These are phyloP conservation scores for Sebastes kiyomatsui DNA, from an alignment of 2,797 vertebrate species.

Conservation along the genomic window DNA sequence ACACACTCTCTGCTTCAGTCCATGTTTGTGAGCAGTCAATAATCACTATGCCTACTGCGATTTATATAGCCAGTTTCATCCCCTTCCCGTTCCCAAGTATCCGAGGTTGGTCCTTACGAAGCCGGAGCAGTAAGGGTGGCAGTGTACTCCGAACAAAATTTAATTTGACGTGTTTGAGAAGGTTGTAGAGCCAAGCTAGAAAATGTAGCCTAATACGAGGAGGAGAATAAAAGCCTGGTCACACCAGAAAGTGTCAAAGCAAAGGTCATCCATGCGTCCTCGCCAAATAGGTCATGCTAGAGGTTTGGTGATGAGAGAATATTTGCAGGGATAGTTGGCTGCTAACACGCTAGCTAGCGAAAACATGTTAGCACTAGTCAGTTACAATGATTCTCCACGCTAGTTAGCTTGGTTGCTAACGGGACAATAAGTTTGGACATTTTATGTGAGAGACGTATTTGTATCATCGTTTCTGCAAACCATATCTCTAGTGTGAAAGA, in stretches of 20 bases:
- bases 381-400: not conserved
- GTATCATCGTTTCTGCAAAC: not conserved
- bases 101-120: not conserved
- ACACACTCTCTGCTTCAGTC: conserved; percentile 48
- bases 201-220: not conserved
- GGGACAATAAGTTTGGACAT: not conserved
- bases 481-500: not conserved
- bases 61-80: conserved; percentile 7
- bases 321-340: not conserved
- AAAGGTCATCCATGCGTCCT: not conserved
- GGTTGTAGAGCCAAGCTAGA: not conserved
- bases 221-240: not conserved
- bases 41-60: conserved; percentile 6
- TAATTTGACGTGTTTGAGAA: conserved; percentile 4
- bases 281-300: not conserved
- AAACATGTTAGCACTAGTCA: not conserved
- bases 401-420: not conserved
- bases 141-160: not conserved
- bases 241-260: not conserved
- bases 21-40: conserved; percentile 49
- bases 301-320: not conserved
- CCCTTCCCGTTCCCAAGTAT: not conserved
- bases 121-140: conserved; percentile 11
- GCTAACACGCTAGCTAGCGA: not conserved
- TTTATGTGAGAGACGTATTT: not conserved